Conservation (phyloP, 2,113 vertebrate species). For the Mormyrus iriodes region DNA sequence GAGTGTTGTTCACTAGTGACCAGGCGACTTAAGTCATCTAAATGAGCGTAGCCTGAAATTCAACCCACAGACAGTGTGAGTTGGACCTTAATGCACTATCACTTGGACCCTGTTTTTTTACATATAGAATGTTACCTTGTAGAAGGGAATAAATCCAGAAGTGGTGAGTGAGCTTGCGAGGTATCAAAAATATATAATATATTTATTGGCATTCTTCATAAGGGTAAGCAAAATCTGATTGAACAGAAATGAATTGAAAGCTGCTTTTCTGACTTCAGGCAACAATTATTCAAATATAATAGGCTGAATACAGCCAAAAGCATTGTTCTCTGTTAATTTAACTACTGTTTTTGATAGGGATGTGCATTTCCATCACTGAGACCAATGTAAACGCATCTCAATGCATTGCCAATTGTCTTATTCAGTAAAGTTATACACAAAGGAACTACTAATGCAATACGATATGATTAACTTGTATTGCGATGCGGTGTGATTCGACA, state of each 20-base stretch:
- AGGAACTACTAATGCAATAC: neutral
- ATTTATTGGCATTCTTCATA: neutral
- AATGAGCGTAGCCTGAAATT: neutral
- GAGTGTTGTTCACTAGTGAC: neutral
- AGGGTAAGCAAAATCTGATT: neutral
- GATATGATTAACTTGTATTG: neutral
- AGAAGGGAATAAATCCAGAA: too few species aligned
- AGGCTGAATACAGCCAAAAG: neutral
- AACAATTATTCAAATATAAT: neutral
- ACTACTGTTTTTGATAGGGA: neutral
- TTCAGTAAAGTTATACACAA: neutral
- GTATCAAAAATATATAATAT: neutral
- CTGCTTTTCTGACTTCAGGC: neutral
- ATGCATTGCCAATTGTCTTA: neutral
- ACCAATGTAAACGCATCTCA: neutral
- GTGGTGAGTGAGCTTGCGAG: neutral
- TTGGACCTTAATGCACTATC: neutral
- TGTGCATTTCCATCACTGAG: neutral
- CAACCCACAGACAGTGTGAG: neutral
- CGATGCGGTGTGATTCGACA: neutral
- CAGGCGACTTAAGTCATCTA: neutral
- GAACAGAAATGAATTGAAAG: neutral
- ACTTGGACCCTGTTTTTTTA: neutral
- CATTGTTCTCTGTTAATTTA: neutral
- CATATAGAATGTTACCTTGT: neutral